Percentiles rank a stretch among this genome's conserved stretches.
Evolutionary conservation across 2,113 vertebrate species (phyloP).

Genomic region (Cynocephalus volans): DNA sequence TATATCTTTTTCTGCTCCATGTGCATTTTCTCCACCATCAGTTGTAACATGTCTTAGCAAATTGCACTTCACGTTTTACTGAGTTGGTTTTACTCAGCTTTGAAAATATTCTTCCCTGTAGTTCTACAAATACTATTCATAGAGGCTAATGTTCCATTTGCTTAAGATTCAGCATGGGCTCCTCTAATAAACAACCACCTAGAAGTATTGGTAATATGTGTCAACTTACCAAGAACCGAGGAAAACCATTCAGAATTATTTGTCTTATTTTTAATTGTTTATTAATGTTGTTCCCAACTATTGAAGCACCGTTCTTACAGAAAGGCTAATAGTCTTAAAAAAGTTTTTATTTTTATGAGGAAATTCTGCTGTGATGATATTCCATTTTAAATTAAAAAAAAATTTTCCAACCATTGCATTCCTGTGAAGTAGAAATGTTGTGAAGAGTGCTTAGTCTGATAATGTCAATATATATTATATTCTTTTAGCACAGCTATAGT

Average conservation of each 20-base stretch:
- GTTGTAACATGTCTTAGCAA: background rate
- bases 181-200: background rate
- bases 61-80: background rate
- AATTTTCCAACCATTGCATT: background rate
- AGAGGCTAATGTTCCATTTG: background rate
- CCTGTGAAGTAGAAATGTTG: slow-evolving; percentile 8
- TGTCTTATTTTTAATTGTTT: background rate
- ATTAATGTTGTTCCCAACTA: background rate
- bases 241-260: background rate
- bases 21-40: background rate
- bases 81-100: background rate
- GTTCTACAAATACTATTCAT: background rate
- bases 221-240: background rate
- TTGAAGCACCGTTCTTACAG: slow-evolving; percentile 1
- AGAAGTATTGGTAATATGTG: background rate
- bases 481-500: slow-evolving; percentile 9
- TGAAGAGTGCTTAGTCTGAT: background rate
- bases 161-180: background rate
- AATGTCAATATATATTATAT: background rate
- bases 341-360: slow-evolving; percentile 40
- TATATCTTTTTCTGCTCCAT: background rate
- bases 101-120: background rate
- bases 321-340: slow-evolving; percentile 1
- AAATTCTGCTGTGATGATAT: slow-evolving; percentile 48
- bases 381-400: background rate